Percentiles rank a stretch among this genome's conserved stretches.
Conservation (phyloP, 2,113 vertebrate genomes). For the Neodontobutis hainanensis region DNA sequence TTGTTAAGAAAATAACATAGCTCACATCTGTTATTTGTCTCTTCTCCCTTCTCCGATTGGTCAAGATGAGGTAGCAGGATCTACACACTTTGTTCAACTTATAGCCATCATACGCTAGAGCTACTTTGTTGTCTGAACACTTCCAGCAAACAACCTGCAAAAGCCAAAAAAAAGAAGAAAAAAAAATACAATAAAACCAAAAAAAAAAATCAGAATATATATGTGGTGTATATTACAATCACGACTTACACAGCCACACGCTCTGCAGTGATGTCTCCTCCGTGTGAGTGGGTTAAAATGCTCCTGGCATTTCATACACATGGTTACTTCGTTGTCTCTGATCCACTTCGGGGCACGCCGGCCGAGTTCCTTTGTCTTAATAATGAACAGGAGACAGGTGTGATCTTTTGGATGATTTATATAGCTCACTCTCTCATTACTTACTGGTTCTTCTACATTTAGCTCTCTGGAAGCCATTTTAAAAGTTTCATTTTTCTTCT, state of each 20-base stretch:
- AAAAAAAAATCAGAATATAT: accelerated
- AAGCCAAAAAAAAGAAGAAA: slow-evolving; percentile 36
- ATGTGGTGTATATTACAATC: background rate
- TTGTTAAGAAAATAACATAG: background rate
- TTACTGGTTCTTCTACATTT: slow-evolving; percentile 86
- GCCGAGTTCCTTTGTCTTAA: slow-evolving; percentile 86
- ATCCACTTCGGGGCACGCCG: slow-evolving; percentile 92
- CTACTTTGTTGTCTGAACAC: slow-evolving; percentile 92
- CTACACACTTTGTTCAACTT: slow-evolving; percentile 93
- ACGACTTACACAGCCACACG: slow-evolving; percentile 87
- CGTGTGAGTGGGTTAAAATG: slow-evolving; percentile 89
- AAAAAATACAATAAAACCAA: background rate
- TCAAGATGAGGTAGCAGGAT: slow-evolving; percentile 87
- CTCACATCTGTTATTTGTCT: slow-evolving; percentile 85
- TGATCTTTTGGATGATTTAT: background rate
- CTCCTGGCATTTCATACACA: slow-evolving; percentile 95
- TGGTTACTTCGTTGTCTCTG: slow-evolving; percentile 91
- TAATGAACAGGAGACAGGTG: background rate
- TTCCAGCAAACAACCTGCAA: slow-evolving; percentile 94
- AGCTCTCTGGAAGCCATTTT: slow-evolving; percentile 85
- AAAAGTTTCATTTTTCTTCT: slow-evolving; percentile 92
- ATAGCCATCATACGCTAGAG: slow-evolving; percentile 87
- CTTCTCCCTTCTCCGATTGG: slow-evolving; percentile 80
- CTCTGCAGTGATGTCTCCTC: slow-evolving; percentile 91
- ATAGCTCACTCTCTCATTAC: background rate